Conservation (phyloP, 2,113 vertebrate species). For the Alouatta palliata region DNA sequence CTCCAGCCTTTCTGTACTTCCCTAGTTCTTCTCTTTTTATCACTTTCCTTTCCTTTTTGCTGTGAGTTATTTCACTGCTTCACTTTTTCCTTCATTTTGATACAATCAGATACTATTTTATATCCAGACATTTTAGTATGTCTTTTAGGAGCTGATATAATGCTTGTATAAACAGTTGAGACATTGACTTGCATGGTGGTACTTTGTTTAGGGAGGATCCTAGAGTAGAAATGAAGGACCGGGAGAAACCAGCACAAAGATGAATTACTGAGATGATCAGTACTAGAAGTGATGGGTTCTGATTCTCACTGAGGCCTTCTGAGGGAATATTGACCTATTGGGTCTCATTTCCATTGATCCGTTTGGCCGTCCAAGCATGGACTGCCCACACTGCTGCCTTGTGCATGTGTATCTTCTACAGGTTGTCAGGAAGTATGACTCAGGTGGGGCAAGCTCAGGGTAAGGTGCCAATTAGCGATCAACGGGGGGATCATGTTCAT, state of each 20-base stretch:
- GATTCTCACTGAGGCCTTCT: neutral
- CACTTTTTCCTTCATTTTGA: neutral
- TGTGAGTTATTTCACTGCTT: neutral
- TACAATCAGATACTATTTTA: neutral
- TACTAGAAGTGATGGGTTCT: neutral
- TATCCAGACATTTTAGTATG: neutral
- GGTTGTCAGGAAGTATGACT: neutral
- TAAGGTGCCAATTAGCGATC: neutral
- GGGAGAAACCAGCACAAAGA: neutral
- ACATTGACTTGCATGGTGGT: neutral
- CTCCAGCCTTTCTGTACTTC: neutral
- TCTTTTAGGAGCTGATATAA: neutral
- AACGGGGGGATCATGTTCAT: neutral
- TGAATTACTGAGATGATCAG: neutral
- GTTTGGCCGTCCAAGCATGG: neutral
- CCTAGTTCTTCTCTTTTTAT: neutral
- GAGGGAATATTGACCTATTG: neutral
- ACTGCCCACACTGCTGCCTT: neutral
- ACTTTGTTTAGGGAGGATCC: neutral
- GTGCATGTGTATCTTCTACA: neutral
- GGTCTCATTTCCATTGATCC: neutral
- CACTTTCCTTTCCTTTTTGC: neutral
- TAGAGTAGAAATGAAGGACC: neutral
- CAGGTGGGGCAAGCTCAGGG: neutral
- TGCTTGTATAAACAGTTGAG: neutral